Evolutionary conservation across 2,888 invertebrate genomes (phyloP).

Genomic region (Drosophila mimica): DNA sequence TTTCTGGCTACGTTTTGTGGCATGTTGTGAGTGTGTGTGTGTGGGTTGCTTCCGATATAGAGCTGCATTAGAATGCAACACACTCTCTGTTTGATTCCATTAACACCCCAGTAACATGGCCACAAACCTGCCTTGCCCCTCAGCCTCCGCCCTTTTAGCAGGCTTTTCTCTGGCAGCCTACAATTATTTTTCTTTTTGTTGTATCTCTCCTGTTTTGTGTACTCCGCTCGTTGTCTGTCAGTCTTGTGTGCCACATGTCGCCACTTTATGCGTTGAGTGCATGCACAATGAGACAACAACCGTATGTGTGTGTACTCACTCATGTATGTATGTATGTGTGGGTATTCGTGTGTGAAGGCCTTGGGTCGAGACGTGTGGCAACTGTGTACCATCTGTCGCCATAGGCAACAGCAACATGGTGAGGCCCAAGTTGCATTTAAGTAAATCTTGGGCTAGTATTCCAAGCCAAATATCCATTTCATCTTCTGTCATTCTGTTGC

Average conservation of each 20-base stretch:
- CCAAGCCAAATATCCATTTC: background rate
- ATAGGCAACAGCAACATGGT: constrained; percentile 42
- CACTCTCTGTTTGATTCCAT: constrained; percentile 56
- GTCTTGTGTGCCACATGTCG: constrained; percentile 72
- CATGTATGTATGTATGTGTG: background rate
- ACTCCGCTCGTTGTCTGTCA: constrained; percentile 25
- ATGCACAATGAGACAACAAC: constrained; percentile 71
- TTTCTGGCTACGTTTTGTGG: constrained; percentile 33
- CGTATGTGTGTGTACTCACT: constrained; percentile 4
- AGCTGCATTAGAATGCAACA: constrained; percentile 65
- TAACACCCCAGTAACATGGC: constrained; percentile 59
- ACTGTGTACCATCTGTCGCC: constrained; percentile 28
- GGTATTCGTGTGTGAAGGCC: background rate
- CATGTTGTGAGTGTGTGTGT: constrained; percentile 2
- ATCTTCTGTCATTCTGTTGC: background rate
- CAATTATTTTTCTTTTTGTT: constrained; percentile 8
- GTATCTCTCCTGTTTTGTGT: constrained; percentile 13
- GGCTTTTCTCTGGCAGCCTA: constrained; percentile 4
- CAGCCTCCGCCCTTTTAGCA: background rate
- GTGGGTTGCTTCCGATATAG: constrained; percentile 10
- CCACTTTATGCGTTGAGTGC: constrained; percentile 77
- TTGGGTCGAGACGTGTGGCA: constrained; percentile 27
- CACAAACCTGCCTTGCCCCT: constrained; percentile 7
- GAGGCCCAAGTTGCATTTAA: constrained; percentile 17
- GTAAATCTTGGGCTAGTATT: constrained; percentile 3